Evolutionary conservation across 2,888 invertebrate species (phyloP), one percentile per base, ranked within the genome.

Genomic region (Ormyrus rosae): DNA sequence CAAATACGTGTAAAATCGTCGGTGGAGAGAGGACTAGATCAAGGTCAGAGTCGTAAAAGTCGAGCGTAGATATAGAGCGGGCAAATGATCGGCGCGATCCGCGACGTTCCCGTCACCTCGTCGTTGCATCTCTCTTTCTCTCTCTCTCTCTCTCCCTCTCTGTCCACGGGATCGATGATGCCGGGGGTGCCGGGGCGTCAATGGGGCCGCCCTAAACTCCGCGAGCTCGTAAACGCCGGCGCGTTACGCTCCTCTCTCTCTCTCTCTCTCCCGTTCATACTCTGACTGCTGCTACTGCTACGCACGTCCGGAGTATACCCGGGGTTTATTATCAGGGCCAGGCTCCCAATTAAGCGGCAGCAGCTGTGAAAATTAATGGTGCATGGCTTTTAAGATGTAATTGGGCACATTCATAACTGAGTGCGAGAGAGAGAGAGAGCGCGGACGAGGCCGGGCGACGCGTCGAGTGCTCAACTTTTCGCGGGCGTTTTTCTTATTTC

Each of bases 361-460:
- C 93, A 92, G 92, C 93, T 93, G 93, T 92, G 92, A 92, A 92
- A 92, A 92, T 92, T 92, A 93, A 93, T 92, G 92, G 92, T 91
- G 92, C 92, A 92, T 92, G 92, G 92, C 92, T 92, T 93, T 92
- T 92, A 92, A 93, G 92, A 92, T 92, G 92, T 93, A 93, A 93
- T 93, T 93, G 93, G 92, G 92, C 91, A 92, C 93, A 92, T 93
- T 93, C 92, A 93, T 93, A 93, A 93, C 92, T 72, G 72, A 68
- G 72, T 65, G 65, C 65, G 51, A 51, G 64, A 50, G 78, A 58
- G 48, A 34, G 34, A 46, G 53, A 45, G 46, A 13, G 13, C 6
- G 51, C 8, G 65, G 51, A 51, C 8, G 13, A 4, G 13, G 50
- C 5, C 46, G 51, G 34, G 13, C 46, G 55, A 46, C 45, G 60